phyloP scores from a whole-genome alignment of 2,797 vertebrate genomes.

The Clarias platycephalus region DNA sequence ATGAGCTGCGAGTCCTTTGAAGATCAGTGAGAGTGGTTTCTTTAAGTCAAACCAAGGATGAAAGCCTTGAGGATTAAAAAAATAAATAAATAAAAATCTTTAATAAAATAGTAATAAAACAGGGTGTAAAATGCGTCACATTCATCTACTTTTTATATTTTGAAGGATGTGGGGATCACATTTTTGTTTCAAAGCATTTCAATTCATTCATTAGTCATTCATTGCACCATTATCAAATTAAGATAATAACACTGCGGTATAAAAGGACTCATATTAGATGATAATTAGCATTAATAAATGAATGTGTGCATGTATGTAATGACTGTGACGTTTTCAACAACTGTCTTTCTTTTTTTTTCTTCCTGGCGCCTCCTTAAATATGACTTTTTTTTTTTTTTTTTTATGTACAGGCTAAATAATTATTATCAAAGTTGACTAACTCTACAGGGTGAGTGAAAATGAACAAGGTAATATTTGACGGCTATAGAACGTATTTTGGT shows the following conservation, averaged over 20 bases:
- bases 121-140: neutral
- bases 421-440: neutral
- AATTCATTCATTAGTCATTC: constrained; percentile 4
- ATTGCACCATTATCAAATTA: neutral
- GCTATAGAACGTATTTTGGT: too few relatives aligned
- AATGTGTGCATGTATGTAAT: neutral
- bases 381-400: neutral
- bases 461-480: too few relatives aligned
- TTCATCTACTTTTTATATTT: constrained; percentile 5
- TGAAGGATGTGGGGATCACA: neutral
- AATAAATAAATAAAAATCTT: neutral
- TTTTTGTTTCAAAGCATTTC: neutral
- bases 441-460: too few relatives aligned
- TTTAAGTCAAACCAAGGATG: constrained; percentile 34
- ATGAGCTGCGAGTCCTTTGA: constrained; percentile 35
- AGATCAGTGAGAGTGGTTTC: constrained; percentile 26
- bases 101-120: constrained; percentile 16
- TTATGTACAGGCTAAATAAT: neutral
- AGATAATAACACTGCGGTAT: neutral
- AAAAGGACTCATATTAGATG: neutral
- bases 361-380: neutral
- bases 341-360: neutral
- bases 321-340: neutral
- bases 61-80: constrained; percentile 22
- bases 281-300: neutral